These are phyloP conservation scores for Trinectes maculatus DNA, from an alignment of 2,113 vertebrate genomes.

Conservation along the genomic window DNA sequence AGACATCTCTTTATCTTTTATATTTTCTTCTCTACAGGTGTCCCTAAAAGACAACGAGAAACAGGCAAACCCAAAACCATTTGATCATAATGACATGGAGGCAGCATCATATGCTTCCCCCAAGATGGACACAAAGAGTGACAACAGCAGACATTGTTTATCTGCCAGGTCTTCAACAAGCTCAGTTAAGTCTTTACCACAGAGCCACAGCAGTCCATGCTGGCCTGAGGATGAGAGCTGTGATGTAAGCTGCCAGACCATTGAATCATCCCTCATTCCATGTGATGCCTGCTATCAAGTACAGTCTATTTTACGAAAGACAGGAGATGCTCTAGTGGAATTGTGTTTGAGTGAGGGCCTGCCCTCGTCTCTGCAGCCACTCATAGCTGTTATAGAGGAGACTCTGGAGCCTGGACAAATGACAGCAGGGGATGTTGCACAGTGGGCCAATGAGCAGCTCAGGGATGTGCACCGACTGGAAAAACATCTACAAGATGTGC, in stretches of 20 bases:
- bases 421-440: constrained; percentile 82
- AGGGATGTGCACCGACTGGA: constrained; percentile 84
- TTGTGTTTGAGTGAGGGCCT: constrained; percentile 88
- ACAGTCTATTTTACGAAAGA: constrained; percentile 81
- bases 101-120: constrained; percentile 7
- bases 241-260: constrained; percentile 78
- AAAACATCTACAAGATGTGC: constrained; percentile 86
- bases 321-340: constrained; percentile 79
- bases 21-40: constrained; percentile 37
- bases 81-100: constrained; percentile 22
- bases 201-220: constrained; percentile 1
- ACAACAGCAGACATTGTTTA: not conserved
- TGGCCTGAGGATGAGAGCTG: constrained; percentile 21
- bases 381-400: constrained; percentile 80
- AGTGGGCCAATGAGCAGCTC: constrained; percentile 88
- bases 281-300: constrained; percentile 83
- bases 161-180: constrained; percentile 45
- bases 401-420: constrained; percentile 74
- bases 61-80: constrained; percentile 28
- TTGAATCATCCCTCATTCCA: constrained; percentile 71
- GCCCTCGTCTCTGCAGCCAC: constrained; percentile 86
- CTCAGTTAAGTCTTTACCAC: constrained; percentile 34
- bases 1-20: not conserved
- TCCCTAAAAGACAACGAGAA: constrained; percentile 13
- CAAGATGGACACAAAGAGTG: constrained; percentile 16